Evolutionary conservation across 2,888 invertebrate genomes (phyloP).

Genomic region (Hetaerina titia): DNA sequence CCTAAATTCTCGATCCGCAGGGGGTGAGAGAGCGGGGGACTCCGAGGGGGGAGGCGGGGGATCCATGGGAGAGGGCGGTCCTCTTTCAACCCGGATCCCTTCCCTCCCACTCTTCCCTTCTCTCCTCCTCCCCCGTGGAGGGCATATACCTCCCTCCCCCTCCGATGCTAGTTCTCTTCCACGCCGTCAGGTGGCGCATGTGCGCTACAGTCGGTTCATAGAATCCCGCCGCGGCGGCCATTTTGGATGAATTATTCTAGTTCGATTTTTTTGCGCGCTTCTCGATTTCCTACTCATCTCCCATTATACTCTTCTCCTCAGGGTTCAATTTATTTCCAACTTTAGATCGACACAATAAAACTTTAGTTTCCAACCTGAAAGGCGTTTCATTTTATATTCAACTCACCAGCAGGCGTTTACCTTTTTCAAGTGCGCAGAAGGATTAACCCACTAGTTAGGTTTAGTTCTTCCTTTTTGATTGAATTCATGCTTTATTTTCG

Average conservation of each 20-base stretch:
- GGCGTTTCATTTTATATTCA: too few species aligned
- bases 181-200: conserved; percentile 48
- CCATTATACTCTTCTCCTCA: background rate
- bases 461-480: too few species aligned
- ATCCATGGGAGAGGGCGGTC: background rate
- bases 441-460: too few species aligned
- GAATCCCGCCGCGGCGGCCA: background rate
- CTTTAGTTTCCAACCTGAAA: too few species aligned
- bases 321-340: too few species aligned
- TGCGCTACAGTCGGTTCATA: conserved; percentile 37
- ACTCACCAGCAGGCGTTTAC: too few species aligned
- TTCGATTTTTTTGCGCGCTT: background rate
- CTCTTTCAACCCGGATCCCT: conserved; percentile 43
- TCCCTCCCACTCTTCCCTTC: background rate
- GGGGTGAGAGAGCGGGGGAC: background rate
- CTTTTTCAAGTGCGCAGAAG: too few species aligned
- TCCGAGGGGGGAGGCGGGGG: background rate
- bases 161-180: background rate
- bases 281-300: background rate
- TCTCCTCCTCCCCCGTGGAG: background rate
- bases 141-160: background rate
- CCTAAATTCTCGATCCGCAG: conserved; percentile 63
- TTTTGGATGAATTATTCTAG: conserved; percentile 46
- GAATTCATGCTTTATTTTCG: too few species aligned
- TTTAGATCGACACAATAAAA: too few species aligned